phyloP scores from a whole-genome alignment of 2,797 vertebrate species.

The Melanotaenia maccullochi region DNA sequence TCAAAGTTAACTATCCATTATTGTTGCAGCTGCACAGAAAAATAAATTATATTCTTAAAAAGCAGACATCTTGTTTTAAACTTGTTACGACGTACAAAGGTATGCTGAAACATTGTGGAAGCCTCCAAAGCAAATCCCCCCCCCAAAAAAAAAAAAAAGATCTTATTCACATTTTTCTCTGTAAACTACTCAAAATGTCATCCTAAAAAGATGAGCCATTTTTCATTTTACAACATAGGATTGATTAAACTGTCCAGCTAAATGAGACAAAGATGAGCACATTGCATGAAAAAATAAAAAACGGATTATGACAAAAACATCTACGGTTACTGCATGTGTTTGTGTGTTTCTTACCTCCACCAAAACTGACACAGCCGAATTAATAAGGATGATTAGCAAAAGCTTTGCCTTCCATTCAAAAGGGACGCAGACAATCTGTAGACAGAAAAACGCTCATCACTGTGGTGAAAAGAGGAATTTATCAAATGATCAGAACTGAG shows the following conservation, averaged over 20 bases:
- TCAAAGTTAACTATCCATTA: conserved; percentile 19
- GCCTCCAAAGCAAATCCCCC: not conserved
- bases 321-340: conserved; percentile 2
- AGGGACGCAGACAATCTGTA: conserved; percentile 92
- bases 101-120: conserved; percentile 10
- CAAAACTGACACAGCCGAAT: conserved; percentile 86
- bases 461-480: not conserved
- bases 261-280: conserved; percentile 70
- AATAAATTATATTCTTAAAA: conserved; percentile 8
- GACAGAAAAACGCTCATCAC: conserved; percentile 5
- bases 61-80: not conserved
- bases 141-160: not conserved
- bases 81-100: not conserved
- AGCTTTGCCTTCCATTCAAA: conserved; percentile 88
- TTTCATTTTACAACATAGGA: conserved; percentile 24
- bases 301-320: conserved; percentile 52
- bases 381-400: conserved; percentile 85
- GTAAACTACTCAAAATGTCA: conserved; percentile 5
- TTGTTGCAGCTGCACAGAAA: conserved; percentile 7
- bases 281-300: conserved; percentile 68
- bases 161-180: conserved; percentile 2
- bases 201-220: not conserved
- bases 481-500: not conserved
- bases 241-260: conserved; percentile 38
- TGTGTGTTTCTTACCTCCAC: conserved; percentile 88